These are phyloP conservation scores for Enoplolaimus lenunculus DNA, from an alignment of 2,888 invertebrate genomes.

Conservation along the genomic window DNA sequence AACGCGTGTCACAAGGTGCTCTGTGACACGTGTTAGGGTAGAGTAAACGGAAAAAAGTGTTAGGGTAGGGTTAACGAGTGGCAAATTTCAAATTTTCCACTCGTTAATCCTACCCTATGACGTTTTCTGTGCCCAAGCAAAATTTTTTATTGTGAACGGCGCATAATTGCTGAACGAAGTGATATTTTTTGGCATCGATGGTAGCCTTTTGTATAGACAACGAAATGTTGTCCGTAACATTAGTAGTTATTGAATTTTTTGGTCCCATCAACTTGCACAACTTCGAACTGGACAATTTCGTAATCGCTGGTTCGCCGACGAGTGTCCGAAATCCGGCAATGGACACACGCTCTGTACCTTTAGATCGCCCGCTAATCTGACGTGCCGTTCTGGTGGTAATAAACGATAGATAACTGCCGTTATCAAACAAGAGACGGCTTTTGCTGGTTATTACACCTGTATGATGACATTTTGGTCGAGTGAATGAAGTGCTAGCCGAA, in stretches of 20 bases:
- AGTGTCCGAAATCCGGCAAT: not conserved
- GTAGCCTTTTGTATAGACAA: not conserved
- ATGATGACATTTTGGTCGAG: too few species aligned
- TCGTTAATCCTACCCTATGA: too few species aligned
- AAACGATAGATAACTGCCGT: not conserved
- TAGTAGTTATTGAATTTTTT: not conserved
- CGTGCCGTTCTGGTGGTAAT: not conserved
- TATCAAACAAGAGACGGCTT: not conserved
- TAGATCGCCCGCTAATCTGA: not conserved
- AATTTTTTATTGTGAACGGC: too few species aligned
- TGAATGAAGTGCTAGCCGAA: too few species aligned
- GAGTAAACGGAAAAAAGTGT: too few species aligned
- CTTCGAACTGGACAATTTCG: not conserved
- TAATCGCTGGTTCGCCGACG: not conserved
- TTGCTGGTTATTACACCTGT: too few species aligned
- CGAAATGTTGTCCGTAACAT: not conserved
- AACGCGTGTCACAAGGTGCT: too few species aligned
- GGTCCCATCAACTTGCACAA: not conserved
- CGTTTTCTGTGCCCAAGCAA: too few species aligned
- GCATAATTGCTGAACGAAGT: not conserved
- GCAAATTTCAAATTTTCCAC: too few species aligned
- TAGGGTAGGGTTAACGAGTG: too few species aligned
- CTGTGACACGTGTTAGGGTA: too few species aligned
- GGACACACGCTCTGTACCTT: not conserved
- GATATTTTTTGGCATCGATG: not conserved